A percentile compares a stretch with the other conserved stretches of the same genome.
These are phyloP conservation scores for Anarrhichthys ocellatus DNA, from an alignment of 2,113 vertebrate genomes.

Conservation along the genomic window DNA sequence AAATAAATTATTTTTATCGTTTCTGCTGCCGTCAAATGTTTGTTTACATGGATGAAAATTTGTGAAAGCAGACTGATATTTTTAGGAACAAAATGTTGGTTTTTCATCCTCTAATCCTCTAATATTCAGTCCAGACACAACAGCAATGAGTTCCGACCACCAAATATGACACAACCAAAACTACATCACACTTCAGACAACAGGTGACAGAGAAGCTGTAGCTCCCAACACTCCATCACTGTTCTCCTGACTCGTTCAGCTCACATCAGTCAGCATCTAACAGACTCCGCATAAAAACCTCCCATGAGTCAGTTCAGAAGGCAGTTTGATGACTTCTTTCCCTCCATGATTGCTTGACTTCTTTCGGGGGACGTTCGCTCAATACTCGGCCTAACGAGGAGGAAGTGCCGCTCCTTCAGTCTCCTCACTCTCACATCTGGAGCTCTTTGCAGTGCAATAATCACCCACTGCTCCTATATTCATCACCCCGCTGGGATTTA, in stretches of 20 bases:
- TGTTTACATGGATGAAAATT: not conserved
- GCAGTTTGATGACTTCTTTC: not conserved
- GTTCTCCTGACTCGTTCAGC: accelerated
- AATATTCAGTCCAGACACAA: not conserved
- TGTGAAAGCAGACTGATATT: not conserved
- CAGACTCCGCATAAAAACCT: not conserved
- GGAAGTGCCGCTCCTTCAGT: not conserved
- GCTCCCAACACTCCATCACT: not conserved
- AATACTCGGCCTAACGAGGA: slow-evolving; percentile 6
- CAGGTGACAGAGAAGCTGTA: not conserved
- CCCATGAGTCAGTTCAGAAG: not conserved
- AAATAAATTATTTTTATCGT: not conserved
- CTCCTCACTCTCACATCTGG: not conserved
- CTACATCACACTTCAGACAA: too few species aligned
- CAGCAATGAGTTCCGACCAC: too few species aligned
- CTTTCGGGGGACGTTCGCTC: not conserved
- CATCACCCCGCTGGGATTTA: slow-evolving; percentile 20
- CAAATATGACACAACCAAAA: too few species aligned
- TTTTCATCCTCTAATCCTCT: not conserved
- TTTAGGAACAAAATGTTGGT: not conserved
- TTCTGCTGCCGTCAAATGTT: not conserved
- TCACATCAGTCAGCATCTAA: not conserved
- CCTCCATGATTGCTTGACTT: slow-evolving; percentile 21
- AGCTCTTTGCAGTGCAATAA: slow-evolving; percentile 8
- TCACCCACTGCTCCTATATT: not conserved